Evolutionary conservation across 2,113 vertebrate species (phyloP).

Genomic region (Neodontobutis hainanensis): DNA sequence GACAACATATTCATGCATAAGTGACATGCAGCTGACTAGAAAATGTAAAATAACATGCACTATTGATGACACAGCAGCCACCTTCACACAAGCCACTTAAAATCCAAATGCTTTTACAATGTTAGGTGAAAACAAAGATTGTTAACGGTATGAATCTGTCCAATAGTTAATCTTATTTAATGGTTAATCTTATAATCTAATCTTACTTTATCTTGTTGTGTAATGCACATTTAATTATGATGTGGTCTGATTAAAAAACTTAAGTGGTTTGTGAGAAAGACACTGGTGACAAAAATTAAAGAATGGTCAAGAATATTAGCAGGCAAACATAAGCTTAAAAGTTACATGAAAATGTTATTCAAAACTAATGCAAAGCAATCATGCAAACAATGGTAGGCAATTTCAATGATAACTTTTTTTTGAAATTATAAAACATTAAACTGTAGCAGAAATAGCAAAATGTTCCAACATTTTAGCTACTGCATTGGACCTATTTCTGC

Average conservation of each 20-base stretch:
- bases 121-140: background rate
- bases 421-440: conserved; percentile 32
- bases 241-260: background rate
- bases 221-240: too few relatives aligned
- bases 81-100: conserved; percentile 56
- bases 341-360: conserved; percentile 47
- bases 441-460: conserved; percentile 43
- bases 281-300: conserved; percentile 36
- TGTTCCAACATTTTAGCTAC: conserved; percentile 10
- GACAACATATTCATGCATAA: conserved; percentile 97
- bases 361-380: conserved; percentile 34
- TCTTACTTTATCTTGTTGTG: too few relatives aligned
- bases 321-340: conserved; percentile 46
- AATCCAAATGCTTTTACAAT: background rate
- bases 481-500: conserved; percentile 12
- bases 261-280: conserved; percentile 51
- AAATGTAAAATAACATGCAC: conserved; percentile 88
- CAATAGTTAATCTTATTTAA: too few relatives aligned
- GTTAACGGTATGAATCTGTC: too few relatives aligned
- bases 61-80: conserved; percentile 69
- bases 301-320: conserved; percentile 74
- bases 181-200: too few relatives aligned
- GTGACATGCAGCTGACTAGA: conserved; percentile 87
- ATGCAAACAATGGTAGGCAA: conserved; percentile 72
- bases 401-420: conserved; percentile 35